Conservation (phyloP, 2,113 vertebrate species). For the Hydrochoerus hydrochaeris region DNA sequence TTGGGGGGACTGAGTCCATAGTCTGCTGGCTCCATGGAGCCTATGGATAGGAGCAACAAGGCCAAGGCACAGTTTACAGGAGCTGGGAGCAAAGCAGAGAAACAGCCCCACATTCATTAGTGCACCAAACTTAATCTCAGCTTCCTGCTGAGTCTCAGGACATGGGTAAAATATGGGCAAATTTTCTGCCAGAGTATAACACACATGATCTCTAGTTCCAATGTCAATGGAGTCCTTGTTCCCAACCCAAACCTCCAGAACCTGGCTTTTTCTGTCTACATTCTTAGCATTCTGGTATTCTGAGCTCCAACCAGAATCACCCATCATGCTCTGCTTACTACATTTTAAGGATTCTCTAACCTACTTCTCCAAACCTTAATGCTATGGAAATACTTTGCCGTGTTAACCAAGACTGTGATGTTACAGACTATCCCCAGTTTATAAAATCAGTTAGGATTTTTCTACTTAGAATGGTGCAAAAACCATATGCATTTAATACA, state of each 20-base stretch:
- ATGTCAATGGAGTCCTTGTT: not conserved
- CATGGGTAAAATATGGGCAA: not conserved
- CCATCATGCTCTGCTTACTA: not conserved
- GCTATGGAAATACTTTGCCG: not conserved
- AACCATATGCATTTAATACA: not conserved
- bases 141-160: not conserved
- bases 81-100: not conserved
- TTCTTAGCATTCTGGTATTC: not conserved
- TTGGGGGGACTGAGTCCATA: not conserved
- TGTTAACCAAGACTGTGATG: not conserved
- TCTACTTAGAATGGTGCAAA: not conserved
- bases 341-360: not conserved
- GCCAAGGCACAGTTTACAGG: not conserved
- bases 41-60: not conserved
- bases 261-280: not conserved
- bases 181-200: not conserved
- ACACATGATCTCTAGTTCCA: not conserved
- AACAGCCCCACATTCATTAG: not conserved
- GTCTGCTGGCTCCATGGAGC: too few relatives aligned
- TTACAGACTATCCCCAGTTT: not conserved
- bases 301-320: not conserved
- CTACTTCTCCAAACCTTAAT: not conserved
- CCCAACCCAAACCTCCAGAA: not conserved
- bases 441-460: not conserved
- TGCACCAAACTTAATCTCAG: not conserved